Base-by-base conservation (phyloP, 2,797 vertebrate species). In the Sciurus vulgaris region DNA sequence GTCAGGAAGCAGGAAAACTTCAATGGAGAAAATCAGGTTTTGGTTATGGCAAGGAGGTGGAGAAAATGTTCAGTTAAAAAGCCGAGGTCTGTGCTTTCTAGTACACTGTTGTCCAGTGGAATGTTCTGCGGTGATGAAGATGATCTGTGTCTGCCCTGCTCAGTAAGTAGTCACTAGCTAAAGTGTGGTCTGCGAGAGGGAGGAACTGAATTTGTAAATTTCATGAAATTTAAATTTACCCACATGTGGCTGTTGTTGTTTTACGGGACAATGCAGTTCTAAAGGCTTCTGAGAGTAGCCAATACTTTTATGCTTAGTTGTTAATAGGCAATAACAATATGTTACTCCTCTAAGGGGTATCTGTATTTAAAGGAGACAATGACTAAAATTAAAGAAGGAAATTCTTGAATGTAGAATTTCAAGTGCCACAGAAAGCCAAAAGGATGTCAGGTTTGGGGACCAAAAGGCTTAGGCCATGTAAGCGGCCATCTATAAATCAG, bases 291-390 rank as follows among this genome's bases (percentile, higher is more conserved):
- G 41, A 77, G 41, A 94, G 8, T 13, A 63, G n/a, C 69, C 10
- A 67, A 78, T 81, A 30, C 24, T 88, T 59, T 44, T 86, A 82
- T 33, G 10, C 18, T 74, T 69, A 59, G 17, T 82, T 87, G 47
- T 95, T 96, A 72, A 69, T 56, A 86, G 8, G 20, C 28, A 93
- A 70, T 59, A 20, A 49, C 5, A 92, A 59, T 49, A 67, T 35
- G 15, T 61, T 92, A 73, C 5, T 10, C 35, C 11, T 74, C 17
- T 70, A 76, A 70, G 35, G 38, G 35, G 20, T 86, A 70, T 94
- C 74, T 93, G 63, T 84, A 78, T 47, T 63, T 88, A 95, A 95
- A 94, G 51, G 26, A 94, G n/a, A 72, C 63, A 92, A 38, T 72
- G 24, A 77, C 11, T 86, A 63, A 86, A 26, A 74, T 69, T 89